Conservation (phyloP, 1,140 invertebrate genomes). For the Teleopsis dalmanni region DNA sequence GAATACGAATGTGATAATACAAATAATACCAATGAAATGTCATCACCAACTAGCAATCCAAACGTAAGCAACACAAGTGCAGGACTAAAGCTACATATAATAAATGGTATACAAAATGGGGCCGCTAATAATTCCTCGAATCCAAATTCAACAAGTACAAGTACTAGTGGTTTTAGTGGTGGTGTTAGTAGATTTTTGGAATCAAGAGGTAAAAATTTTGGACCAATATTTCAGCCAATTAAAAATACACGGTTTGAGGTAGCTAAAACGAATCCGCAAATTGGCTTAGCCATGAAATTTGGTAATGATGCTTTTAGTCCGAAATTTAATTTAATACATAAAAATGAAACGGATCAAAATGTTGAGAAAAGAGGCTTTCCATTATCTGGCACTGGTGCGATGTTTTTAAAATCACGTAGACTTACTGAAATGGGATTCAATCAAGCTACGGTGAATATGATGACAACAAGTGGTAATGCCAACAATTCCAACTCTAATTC, state of each 20-base stretch:
- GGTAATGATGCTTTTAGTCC: slow-evolving; percentile 3
- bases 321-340: not conserved
- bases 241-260: slow-evolving; percentile 29
- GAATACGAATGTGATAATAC: slow-evolving; percentile 26
- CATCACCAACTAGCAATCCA: slow-evolving; percentile 18
- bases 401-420: slow-evolving; percentile 57
- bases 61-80: slow-evolving; percentile 3
- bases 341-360: not conserved
- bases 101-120: not conserved
- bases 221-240: slow-evolving; percentile 24
- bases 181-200: slow-evolving; percentile 34
- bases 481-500: not conserved
- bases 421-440: slow-evolving; percentile 15
- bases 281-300: slow-evolving; percentile 15
- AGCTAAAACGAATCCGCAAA: slow-evolving; percentile 27
- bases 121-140: slow-evolving; percentile 2
- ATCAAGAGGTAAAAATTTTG: slow-evolving; percentile 26
- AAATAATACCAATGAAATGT: slow-evolving; percentile 25
- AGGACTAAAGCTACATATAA: not conserved
- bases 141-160: slow-evolving; percentile 9
- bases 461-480: not conserved
- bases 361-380: slow-evolving; percentile 22
- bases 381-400: slow-evolving; percentile 48
- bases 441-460: slow-evolving; percentile 6
- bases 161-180: slow-evolving; percentile 25